phyloP scores from a whole-genome alignment of 2,113 vertebrate genomes.

The Cyanoramphus novaezelandiae region DNA sequence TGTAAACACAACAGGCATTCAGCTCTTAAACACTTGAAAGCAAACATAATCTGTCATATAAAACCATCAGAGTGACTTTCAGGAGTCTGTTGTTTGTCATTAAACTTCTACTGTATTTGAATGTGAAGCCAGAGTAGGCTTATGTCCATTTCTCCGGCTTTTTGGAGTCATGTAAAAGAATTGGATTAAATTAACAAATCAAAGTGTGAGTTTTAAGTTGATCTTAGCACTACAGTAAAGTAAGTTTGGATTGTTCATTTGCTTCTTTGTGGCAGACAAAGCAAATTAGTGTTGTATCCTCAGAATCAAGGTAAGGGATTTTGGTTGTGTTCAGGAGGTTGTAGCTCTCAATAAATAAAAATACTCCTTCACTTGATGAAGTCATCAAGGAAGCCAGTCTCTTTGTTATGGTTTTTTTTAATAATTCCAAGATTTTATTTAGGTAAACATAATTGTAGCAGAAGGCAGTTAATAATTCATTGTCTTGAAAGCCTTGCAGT shows the following conservation, averaged over 20 bases:
- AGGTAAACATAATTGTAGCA: conserved; percentile 22
- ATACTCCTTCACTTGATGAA: neutral
- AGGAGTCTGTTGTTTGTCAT: neutral
- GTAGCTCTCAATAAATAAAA: neutral
- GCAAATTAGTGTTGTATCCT: neutral
- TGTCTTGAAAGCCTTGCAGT: neutral
- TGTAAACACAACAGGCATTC: neutral
- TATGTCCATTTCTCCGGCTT: neutral
- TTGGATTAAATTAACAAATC: neutral
- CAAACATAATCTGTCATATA: neutral
- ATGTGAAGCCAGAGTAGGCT: neutral
- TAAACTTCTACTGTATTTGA: neutral
- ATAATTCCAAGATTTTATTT: conserved; percentile 2
- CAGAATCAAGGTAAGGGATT: neutral
- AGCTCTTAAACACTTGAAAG: neutral
- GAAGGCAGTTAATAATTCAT: conserved; percentile 7
- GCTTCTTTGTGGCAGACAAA: neutral
- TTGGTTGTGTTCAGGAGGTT: neutral
- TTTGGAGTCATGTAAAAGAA: neutral
- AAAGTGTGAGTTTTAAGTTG: neutral
- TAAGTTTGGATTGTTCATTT: neutral
- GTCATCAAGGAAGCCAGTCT: neutral
- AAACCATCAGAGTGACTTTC: neutral
- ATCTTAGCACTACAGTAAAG: neutral
- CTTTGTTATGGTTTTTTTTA: neutral